Percentiles rank a stretch among this genome's conserved stretches.
These are phyloP conservation scores for Corydoras maculifer DNA, from an alignment of 2,113 vertebrate species.

Conservation along the genomic window DNA sequence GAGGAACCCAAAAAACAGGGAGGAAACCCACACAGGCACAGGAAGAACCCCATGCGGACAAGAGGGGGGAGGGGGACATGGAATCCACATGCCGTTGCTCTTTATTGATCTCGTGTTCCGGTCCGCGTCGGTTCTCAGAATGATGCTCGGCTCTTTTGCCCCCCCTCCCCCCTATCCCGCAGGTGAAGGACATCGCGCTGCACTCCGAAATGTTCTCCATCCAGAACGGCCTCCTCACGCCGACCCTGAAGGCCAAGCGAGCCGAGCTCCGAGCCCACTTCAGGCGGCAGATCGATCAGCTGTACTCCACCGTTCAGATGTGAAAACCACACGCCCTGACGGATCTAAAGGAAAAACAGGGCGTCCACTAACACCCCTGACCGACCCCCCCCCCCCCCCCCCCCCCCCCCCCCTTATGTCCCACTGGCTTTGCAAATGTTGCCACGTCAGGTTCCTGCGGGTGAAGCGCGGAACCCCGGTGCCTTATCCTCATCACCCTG, in stretches of 20 bases:
- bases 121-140: too few species aligned
- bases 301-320: slow-evolving; percentile 82
- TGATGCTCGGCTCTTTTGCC: too few species aligned
- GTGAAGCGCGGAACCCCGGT: neutral
- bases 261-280: slow-evolving; percentile 76
- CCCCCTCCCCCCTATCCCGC: neutral
- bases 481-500: slow-evolving; percentile 4
- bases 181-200: slow-evolving; percentile 84
- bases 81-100: too few species aligned
- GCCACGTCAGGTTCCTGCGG: neutral
- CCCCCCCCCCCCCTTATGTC: too few species aligned
- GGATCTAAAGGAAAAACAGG: neutral
- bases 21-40: too few species aligned
- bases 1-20: too few species aligned
- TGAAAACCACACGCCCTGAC: slow-evolving; percentile 40
- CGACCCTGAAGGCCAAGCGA: slow-evolving; percentile 91
- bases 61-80: too few species aligned
- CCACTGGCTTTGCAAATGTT: too few species aligned
- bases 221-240: slow-evolving; percentile 89
- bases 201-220: slow-evolving; percentile 82
- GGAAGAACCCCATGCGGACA: too few species aligned
- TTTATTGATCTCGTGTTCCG: neutral
- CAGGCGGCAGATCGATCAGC: slow-evolving; percentile 79
- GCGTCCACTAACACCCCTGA: too few species aligned
- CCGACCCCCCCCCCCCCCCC: too few species aligned